Evolutionary conservation across 2,113 vertebrate species (phyloP), one percentile per base, ranked within the genome.

Genomic region (Ciconia maguari): DNA sequence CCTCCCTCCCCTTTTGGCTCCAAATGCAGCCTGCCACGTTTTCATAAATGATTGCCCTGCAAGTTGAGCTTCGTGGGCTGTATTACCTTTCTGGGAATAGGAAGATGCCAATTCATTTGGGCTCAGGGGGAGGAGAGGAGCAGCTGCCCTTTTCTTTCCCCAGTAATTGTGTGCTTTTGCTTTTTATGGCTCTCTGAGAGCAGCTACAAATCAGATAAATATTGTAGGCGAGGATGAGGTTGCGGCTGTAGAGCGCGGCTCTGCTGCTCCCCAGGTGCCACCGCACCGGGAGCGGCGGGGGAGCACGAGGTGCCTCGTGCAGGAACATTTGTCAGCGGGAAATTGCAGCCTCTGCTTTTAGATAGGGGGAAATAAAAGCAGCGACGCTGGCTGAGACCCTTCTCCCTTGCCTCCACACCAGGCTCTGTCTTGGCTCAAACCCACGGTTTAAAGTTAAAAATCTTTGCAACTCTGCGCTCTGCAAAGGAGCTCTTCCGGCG

Each of bases 11-110:
- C 8, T 89, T 69, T 18, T 3, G 0, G 36, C 84, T 79, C 85
- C 29, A 16, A 71, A 95, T 75, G 64, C 86, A 90, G 76, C 89
- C 79, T 91, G 89, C 86, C 89, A 71, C 5, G 16, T 89, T 96
- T 89, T 80, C 72, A 41, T 94, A 83, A 94, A 57, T 77, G 87
- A 95, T 87, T 91, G 89, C 93, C 61, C 64, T 74, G 89, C 51
- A 81, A 90, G 93, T 51, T 94, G 94, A 91, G 94, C 94, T 94
- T 42, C 14, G 20, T 0, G 3, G 94, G 80, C 83, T 89, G 26
- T 91, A 89, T 92, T 96, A 78, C 93, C 94, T 96, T 96, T 77
- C 94, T 96, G 96, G 96, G 93, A 96, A 84, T 89, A 93, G 91
- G 69, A 75, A n/a, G 7, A 0, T 89, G 93, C 76, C 69, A 78